These are phyloP conservation scores for Neelides sp. DNA, from an alignment of 1,140 invertebrate genomes.

Conservation along the genomic window DNA sequence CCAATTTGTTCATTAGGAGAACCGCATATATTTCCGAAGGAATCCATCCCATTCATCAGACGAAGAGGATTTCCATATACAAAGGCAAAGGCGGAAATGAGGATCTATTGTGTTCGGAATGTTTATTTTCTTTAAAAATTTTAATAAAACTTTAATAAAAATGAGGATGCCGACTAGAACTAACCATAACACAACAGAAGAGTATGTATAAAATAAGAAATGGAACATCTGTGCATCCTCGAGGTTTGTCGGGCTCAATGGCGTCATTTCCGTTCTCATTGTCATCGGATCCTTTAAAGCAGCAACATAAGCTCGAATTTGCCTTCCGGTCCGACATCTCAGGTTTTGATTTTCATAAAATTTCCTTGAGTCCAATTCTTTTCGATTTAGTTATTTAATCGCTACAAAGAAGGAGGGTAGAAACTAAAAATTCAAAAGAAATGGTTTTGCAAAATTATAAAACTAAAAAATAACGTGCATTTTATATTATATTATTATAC, in stretches of 20 bases:
- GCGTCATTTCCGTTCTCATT: neutral
- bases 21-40: slow-evolving; percentile 91
- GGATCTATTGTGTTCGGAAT: slow-evolving; percentile 45
- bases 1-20: slow-evolving; percentile 60
- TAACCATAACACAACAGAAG: slow-evolving; percentile 81
- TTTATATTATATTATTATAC: too few relatives aligned
- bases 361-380: too few relatives aligned
- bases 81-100: slow-evolving; percentile 75
- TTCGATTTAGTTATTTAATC: too few relatives aligned
- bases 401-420: too few relatives aligned
- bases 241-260: slow-evolving; percentile 15
- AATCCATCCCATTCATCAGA: slow-evolving; percentile 84
- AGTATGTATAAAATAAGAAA: slow-evolving; percentile 68
- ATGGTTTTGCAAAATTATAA: too few relatives aligned
- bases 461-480: too few relatives aligned
- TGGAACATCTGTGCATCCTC: slow-evolving; percentile 65
- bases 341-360: too few relatives aligned
- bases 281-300: neutral
- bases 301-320: too few relatives aligned
- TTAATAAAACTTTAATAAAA: slow-evolving; percentile 16
- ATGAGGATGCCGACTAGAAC: slow-evolving; percentile 33
- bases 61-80: slow-evolving; percentile 76
- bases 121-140: slow-evolving; percentile 26
- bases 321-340: too few relatives aligned
- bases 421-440: too few relatives aligned